A percentile compares a stretch with the other conserved stretches of the same genome.
Conservation (phyloP, 2,113 vertebrate genomes). For the Centropristis striata region DNA sequence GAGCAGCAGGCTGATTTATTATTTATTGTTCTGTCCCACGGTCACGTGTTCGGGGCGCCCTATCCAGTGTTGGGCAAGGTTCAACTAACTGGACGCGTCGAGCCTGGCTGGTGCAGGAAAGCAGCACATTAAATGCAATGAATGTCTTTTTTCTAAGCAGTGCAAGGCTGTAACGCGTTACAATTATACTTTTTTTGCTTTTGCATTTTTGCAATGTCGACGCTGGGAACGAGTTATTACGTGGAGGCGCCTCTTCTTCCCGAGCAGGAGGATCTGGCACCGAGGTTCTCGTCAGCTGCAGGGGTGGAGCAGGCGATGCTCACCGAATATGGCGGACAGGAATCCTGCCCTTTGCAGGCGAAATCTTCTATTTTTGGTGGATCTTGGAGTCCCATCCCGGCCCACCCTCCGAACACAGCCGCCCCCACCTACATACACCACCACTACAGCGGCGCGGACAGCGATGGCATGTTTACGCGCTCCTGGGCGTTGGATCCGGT, state of each 20-base stretch:
- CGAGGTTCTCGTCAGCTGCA: conserved; percentile 89
- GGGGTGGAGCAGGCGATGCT: conserved; percentile 88
- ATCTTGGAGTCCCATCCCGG: conserved; percentile 93
- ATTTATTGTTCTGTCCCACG: conserved; percentile 97
- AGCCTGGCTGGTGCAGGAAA: conserved; percentile 90
- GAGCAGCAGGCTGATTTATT: conserved; percentile 97
- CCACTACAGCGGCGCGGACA: conserved; percentile 89
- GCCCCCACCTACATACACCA: conserved; percentile 93
- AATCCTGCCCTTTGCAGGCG: conserved; percentile 93
- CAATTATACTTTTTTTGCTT: background rate
- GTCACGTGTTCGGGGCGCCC: conserved; percentile 93
- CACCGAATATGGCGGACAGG: conserved; percentile 93
- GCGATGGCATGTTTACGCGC: conserved; percentile 96
- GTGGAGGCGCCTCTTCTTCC: conserved; percentile 93
- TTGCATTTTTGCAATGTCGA: conserved; percentile 88
- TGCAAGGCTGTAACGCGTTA: conserved; percentile 55
- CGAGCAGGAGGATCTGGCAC: conserved; percentile 91
- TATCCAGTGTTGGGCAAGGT: conserved; percentile 92
- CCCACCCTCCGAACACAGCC: conserved; percentile 87
- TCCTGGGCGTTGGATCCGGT: conserved; percentile 95
- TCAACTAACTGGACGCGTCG: conserved; percentile 96
- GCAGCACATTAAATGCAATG: conserved; percentile 90
- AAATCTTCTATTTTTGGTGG: conserved; percentile 95
- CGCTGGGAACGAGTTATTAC: conserved; percentile 94
- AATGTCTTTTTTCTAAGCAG: conserved; percentile 88